phyloP scores from a whole-genome alignment of 2,888 invertebrate species.

The Heliconius sara region DNA sequence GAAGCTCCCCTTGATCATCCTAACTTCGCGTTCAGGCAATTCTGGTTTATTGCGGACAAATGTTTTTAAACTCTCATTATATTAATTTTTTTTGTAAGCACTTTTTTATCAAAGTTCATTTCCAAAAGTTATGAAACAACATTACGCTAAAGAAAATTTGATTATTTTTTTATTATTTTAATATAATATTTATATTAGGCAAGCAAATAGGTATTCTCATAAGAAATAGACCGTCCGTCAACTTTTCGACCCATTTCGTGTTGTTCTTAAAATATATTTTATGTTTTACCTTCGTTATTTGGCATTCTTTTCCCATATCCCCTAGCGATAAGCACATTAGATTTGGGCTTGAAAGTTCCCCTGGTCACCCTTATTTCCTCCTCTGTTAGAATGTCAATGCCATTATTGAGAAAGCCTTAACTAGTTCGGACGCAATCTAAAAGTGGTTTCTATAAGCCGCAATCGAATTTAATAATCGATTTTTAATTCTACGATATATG shows the following conservation, averaged over 20 bases:
- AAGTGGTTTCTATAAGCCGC: conserved; percentile 3
- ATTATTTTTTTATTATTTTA: conserved; percentile 12
- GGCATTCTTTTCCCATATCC: conserved; percentile 67
- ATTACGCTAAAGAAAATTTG: conserved; percentile 5
- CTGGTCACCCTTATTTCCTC: conserved; percentile 75
- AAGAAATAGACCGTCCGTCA: conserved; percentile 25
- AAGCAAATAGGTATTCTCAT: conserved; percentile 20
- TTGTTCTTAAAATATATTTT: conserved; percentile 8
- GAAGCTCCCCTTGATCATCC: conserved; percentile 71
- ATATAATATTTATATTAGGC: background rate
- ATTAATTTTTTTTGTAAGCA: background rate
- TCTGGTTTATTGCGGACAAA: conserved; percentile 9
- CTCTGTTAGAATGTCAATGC: conserved; percentile 66
- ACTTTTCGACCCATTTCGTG: conserved; percentile 18
- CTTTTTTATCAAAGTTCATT: background rate
- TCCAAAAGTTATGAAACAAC: background rate
- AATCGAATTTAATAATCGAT: background rate
- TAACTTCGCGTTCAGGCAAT: conserved; percentile 58
- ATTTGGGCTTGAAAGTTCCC: conserved; percentile 71
- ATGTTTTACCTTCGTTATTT: conserved; percentile 51
- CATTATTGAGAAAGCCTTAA: conserved; percentile 46
- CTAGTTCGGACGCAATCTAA: conserved; percentile 14
- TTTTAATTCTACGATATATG: background rate
- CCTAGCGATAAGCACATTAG: conserved; percentile 74
- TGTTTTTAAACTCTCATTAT: conserved; percentile 21